phyloP scores from a whole-genome alignment of 2,888 invertebrate species.

The Orchestes rusci region DNA sequence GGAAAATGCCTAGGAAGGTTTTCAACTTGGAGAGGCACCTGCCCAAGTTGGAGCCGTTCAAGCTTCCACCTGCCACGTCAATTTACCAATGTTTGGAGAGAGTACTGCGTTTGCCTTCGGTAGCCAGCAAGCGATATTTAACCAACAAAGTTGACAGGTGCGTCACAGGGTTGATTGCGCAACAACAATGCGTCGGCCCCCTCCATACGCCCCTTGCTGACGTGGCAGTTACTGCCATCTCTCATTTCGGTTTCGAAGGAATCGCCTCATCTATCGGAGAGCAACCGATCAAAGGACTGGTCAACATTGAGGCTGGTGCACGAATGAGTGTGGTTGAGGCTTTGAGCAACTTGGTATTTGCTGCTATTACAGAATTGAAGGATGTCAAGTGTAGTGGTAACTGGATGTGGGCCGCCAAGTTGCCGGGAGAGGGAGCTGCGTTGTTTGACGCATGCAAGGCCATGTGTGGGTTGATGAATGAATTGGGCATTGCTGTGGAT shows the following conservation, averaged over 20 bases:
- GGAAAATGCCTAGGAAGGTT: slow-evolving; percentile 76
- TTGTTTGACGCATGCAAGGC: slow-evolving; percentile 82
- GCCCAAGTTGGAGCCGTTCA: slow-evolving; percentile 33
- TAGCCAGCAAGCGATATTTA: slow-evolving; percentile 84
- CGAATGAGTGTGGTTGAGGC: slow-evolving; percentile 90
- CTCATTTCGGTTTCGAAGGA: slow-evolving; percentile 75
- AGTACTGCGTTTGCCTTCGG: slow-evolving; percentile 82
- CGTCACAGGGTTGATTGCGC: slow-evolving; percentile 90
- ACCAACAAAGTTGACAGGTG: slow-evolving; percentile 50
- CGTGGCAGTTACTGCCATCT: slow-evolving; percentile 83
- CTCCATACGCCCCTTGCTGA: slow-evolving; percentile 94
- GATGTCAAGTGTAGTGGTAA: slow-evolving; percentile 99
- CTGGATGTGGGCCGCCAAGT: slow-evolving; percentile 99
- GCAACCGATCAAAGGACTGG: slow-evolving; percentile 89
- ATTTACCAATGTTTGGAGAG: slow-evolving; percentile 64
- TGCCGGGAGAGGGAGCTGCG: slow-evolving; percentile 85
- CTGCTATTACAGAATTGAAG: slow-evolving; percentile 56
- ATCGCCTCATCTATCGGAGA: slow-evolving; percentile 95
- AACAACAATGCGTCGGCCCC: slow-evolving; percentile 98
- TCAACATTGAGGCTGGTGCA: slow-evolving; percentile 80
- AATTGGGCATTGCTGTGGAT: slow-evolving; percentile 76
- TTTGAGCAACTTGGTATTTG: slow-evolving; percentile 82
- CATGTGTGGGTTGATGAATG: slow-evolving; percentile 77
- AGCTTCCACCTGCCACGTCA: slow-evolving; percentile 43
- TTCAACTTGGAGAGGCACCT: slow-evolving; percentile 43